Evolutionary conservation across 2,888 invertebrate species (phyloP), one percentile per base, ranked within the genome.

Genomic region (Horisme vitalbata): DNA sequence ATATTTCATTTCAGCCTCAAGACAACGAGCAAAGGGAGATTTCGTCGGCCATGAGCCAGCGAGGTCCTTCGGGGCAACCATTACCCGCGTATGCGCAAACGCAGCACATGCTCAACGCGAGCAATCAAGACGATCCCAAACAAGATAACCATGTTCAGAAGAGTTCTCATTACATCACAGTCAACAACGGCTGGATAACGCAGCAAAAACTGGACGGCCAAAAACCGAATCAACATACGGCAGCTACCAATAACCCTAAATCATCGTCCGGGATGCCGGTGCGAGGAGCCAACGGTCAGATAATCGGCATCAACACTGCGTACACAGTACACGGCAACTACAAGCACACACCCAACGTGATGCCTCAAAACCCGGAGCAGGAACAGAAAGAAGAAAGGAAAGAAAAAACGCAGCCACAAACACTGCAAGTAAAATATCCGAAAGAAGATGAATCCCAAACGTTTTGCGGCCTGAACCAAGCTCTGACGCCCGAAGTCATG

Each of bases 241-340:
- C 70, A 20, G 62, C 61, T 31, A 49, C 64, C 13, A 75, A 71
- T 45, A 66, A 67, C 4, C 44, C 77, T 7, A 57, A 75, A 1
- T 78, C 33, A 26, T 37, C 77, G 3, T 33, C 57, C 43, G 85
- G 86, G 15, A 57, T 84, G 52, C 86, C 87, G 2, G 83, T 92
- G 23, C 70, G 92, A 45, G 91, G 91, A 6, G 90, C 91, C 0
- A 92, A 92, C 55, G 92, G 92, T 28, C 92, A 92, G 72, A 83
- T 92, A 34, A 91, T 92, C 43, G 91, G 91, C 23, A 85, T 92
- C 5, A 92, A 92, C 63, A 90, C 90, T 18, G 77, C 79, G 8
- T 79, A 69, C 51, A 72, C 68, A 52, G 83, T 82, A 61, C 75
- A 83, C 44, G 38, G 61, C 2, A 76, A 71, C 55, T 69, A 68